Evolutionary conservation across 92 coral and sea anemone species (phyloP).

Genomic region (Umimayanthus chanpuru): DNA sequence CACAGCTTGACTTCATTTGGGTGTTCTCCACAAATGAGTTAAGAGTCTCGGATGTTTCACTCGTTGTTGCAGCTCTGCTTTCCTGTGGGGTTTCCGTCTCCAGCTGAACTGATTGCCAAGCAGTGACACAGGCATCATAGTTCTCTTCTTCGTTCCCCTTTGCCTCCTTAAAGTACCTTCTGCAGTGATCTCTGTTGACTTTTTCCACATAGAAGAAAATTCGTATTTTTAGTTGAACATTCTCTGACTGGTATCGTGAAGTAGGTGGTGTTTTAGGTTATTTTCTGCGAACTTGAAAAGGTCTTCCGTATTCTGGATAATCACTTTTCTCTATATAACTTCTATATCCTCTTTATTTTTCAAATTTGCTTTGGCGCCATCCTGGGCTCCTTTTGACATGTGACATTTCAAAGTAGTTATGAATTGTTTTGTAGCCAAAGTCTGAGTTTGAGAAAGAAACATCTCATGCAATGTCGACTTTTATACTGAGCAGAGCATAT

Average conservation of each 20-base stretch:
- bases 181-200: neutral
- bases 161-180: slow-evolving; percentile 1
- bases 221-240: slow-evolving; percentile 41
- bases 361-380: slow-evolving; percentile 53
- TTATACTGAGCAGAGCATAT: slow-evolving; percentile 66
- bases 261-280: slow-evolving; percentile 44
- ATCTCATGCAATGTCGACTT: slow-evolving; percentile 63
- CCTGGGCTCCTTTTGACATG: slow-evolving; percentile 64
- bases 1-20: no score
- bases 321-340: slow-evolving; percentile 51
- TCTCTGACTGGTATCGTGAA: slow-evolving; percentile 53
- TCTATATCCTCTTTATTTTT: slow-evolving; percentile 61
- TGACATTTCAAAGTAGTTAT: slow-evolving; percentile 61
- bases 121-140: no score
- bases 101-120: no score
- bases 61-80: no score
- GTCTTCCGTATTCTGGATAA: slow-evolving; percentile 61
- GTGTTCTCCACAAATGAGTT: no score
- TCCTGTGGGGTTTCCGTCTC: no score
- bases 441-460: slow-evolving; percentile 51
- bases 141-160: neutral
- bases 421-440: slow-evolving; percentile 57
- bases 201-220: slow-evolving; percentile 6
- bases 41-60: no score
- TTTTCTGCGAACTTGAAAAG: slow-evolving; percentile 52